These are phyloP conservation scores for Lycophotia porphyrea DNA, from an alignment of 2,888 invertebrate genomes.

Conservation along the genomic window DNA sequence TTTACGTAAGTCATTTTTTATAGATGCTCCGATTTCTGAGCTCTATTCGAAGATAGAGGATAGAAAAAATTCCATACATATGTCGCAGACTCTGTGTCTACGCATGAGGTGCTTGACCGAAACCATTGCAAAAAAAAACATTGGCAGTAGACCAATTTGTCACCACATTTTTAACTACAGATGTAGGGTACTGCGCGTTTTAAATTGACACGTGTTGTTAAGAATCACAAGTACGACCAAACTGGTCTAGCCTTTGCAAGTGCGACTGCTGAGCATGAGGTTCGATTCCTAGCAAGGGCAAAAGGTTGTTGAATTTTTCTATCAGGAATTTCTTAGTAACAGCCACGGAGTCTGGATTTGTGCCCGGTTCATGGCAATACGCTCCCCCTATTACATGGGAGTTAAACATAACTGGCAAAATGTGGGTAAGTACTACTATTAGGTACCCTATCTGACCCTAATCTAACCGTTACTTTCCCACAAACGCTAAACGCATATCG, in stretches of 20 bases:
- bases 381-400: too few species aligned
- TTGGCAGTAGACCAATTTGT: slow-evolving; percentile 70
- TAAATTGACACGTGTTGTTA: slow-evolving; percentile 18
- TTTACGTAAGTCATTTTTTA: slow-evolving; percentile 49
- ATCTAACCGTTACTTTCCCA: too few species aligned
- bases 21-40: slow-evolving; percentile 47
- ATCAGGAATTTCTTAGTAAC: too few species aligned
- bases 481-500: not conserved
- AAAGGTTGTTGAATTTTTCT: too few species aligned
- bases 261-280: not conserved
- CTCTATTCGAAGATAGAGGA: slow-evolving; percentile 43
- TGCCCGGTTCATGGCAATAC: too few species aligned
- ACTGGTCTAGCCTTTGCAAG: not conserved
- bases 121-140: slow-evolving; percentile 63
- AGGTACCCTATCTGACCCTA: too few species aligned
- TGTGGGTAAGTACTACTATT: too few species aligned
- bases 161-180: slow-evolving; percentile 57
- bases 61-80: slow-evolving; percentile 47
- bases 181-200: slow-evolving; percentile 47
- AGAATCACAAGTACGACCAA: not conserved
- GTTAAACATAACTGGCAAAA: too few species aligned
- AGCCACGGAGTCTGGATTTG: too few species aligned
- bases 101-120: slow-evolving; percentile 71
- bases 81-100: slow-evolving; percentile 67
- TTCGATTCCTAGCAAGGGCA: too few species aligned